Conservation (phyloP, 2,797 vertebrate species). For the Manis pentadactyla region DNA sequence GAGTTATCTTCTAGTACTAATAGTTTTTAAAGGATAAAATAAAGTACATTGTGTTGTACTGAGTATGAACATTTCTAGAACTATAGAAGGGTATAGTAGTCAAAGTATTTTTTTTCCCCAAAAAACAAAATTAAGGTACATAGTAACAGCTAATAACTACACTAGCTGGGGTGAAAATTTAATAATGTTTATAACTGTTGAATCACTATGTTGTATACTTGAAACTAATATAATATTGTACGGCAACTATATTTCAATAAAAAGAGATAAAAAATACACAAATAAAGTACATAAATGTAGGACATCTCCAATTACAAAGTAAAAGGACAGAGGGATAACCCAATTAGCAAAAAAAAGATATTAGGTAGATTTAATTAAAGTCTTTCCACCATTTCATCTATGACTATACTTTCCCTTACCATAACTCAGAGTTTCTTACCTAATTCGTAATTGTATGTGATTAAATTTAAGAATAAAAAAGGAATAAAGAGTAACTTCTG, state of each 20-base stretch:
- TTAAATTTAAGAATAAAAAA: neutral
- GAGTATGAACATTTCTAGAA: neutral
- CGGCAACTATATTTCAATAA: too few species aligned
- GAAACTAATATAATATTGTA: too few species aligned
- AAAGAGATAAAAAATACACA: neutral
- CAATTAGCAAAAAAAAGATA: neutral
- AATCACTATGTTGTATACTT: too few species aligned
- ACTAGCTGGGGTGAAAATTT: too few species aligned
- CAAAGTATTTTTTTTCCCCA: neutral
- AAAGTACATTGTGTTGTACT: neutral
- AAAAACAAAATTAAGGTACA: neutral
- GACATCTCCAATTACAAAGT: neutral
- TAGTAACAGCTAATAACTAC: too few species aligned
- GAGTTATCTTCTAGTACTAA: neutral
- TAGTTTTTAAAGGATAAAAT: neutral
- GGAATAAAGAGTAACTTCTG: neutral
- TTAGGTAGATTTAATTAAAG: neutral
- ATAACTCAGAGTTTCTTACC: neutral
- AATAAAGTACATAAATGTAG: neutral
- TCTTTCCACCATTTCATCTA: neutral
- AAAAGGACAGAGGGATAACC: neutral
- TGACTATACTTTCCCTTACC: neutral
- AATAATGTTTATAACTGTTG: too few species aligned
- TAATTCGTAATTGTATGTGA: neutral
- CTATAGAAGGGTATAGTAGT: neutral